A percentile compares a stretch with the other conserved stretches of the same genome.
These are phyloP conservation scores for Torymus texanus DNA, from an alignment of 2,888 invertebrate genomes.

Conservation along the genomic window DNA sequence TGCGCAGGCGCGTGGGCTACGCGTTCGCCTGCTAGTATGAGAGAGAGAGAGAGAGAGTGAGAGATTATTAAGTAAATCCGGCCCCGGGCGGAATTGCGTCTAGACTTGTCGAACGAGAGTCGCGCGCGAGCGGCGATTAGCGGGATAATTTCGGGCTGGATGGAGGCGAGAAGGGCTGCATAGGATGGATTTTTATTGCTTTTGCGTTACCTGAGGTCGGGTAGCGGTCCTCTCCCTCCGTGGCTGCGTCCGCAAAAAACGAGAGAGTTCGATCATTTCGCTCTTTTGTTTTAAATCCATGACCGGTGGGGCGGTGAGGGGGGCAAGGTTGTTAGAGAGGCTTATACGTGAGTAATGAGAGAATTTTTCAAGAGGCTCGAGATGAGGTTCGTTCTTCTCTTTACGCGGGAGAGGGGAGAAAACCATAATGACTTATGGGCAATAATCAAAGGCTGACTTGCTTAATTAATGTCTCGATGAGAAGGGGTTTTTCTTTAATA, in stretches of 20 bases:
- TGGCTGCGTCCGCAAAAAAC: conserved; percentile 69
- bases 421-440: too few relatives aligned
- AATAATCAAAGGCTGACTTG: too few relatives aligned
- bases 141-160: conserved; percentile 28
- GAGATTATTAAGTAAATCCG: conserved; percentile 60
- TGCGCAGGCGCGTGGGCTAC: conserved; percentile 31
- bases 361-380: conserved; percentile 31
- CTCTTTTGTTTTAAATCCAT: conserved; percentile 33
- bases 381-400: not conserved
- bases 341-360: conserved; percentile 25
- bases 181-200: conserved; percentile 18
- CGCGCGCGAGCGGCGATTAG: conserved; percentile 11
- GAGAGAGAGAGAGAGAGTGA: conserved; percentile 55
- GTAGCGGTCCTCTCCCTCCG: conserved; percentile 73
- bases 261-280: conserved; percentile 42
- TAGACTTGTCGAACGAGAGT: conserved; percentile 52
- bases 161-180: not conserved
- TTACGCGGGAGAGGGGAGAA: not conserved
- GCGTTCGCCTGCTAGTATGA: not conserved
- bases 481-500: too few relatives aligned
- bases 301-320: too few relatives aligned
- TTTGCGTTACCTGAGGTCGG: conserved; percentile 72
- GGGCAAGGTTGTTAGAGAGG: conserved; percentile 37
- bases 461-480: too few relatives aligned
- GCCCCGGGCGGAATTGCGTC: conserved; percentile 52